Conservation (phyloP, 2,888 invertebrate species). For the Rhopalosiphum nymphaeae region DNA sequence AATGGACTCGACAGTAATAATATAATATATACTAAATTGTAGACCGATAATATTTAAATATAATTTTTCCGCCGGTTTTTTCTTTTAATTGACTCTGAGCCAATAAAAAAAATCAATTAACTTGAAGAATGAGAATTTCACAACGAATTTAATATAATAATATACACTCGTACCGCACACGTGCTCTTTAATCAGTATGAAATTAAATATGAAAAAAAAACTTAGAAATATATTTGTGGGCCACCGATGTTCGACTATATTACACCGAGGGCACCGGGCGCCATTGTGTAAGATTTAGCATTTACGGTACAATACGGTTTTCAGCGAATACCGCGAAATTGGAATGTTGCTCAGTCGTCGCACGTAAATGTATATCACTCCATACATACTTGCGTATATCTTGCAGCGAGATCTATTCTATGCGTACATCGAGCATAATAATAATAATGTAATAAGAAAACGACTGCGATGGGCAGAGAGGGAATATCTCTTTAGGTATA, state of each 20-base stretch:
- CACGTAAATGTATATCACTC: slow-evolving; percentile 39
- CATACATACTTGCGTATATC: not conserved
- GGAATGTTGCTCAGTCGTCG: slow-evolving; percentile 14
- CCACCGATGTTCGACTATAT: too few species aligned
- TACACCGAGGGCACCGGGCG: not conserved
- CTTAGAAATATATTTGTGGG: not conserved
- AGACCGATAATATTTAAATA: slow-evolving; percentile 3
- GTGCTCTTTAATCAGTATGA: not conserved
- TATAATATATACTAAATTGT: not conserved
- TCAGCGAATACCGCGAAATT: not conserved
- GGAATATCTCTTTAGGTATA: slow-evolving; percentile 43
- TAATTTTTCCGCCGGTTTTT: not conserved
- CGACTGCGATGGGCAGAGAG: not conserved
- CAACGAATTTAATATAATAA: not conserved
- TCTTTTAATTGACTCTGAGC: not conserved
- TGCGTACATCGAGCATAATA: not conserved
- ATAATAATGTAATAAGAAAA: not conserved
- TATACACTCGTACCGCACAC: not conserved
- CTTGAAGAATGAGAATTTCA: not conserved
- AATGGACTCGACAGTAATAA: not conserved
- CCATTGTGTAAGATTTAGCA: not conserved
- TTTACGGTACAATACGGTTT: not conserved
- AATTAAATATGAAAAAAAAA: not conserved
- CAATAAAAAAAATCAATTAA: not conserved
- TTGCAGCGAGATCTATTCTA: slow-evolving; percentile 24